These are phyloP conservation scores for Drosophila obscura DNA, from an alignment of 1,140 invertebrate genomes.

Conservation along the genomic window DNA sequence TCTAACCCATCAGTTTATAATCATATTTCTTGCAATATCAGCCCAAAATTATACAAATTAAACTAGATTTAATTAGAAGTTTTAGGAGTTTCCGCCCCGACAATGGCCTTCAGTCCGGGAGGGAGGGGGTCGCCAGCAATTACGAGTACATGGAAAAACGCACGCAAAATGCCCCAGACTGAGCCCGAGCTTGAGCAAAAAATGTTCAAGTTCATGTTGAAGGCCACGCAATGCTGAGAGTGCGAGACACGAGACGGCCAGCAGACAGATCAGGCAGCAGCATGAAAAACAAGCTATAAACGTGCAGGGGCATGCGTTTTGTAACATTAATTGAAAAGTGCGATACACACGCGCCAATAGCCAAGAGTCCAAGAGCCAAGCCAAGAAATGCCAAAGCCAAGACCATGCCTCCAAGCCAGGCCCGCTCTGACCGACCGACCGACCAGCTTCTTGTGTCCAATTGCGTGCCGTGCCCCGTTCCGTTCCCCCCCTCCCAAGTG, in stretches of 20 bases:
- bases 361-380: constrained; percentile 30
- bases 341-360: constrained; percentile 76
- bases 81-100: constrained; percentile 36
- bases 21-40: constrained; percentile 10
- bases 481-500: not conserved
- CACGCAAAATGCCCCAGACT: constrained; percentile 29
- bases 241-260: constrained; percentile 25
- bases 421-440: constrained; percentile 12
- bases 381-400: constrained; percentile 52
- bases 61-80: constrained; percentile 40
- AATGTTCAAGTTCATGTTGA: constrained; percentile 73
- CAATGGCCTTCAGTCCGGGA: constrained; percentile 26
- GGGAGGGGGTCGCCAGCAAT: constrained; percentile 11
- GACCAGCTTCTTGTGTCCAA: constrained; percentile 52
- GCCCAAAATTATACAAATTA: constrained; percentile 25
- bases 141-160: constrained; percentile 55
- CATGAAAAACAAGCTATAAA: constrained; percentile 51
- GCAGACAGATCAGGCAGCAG: constrained; percentile 53
- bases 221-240: constrained; percentile 48
- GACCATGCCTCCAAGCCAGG: constrained; percentile 16
- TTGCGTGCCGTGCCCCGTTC: constrained; percentile 44
- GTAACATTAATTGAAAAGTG: constrained; percentile 79
- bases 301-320: constrained; percentile 78
- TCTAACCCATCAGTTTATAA: constrained; percentile 20
- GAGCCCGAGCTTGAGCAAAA: constrained; percentile 12